A percentile compares a stretch with the other conserved stretches of the same genome.
These are phyloP conservation scores for Pterocles burchelli DNA, from an alignment of 2,113 vertebrate genomes.

Conservation along the genomic window DNA sequence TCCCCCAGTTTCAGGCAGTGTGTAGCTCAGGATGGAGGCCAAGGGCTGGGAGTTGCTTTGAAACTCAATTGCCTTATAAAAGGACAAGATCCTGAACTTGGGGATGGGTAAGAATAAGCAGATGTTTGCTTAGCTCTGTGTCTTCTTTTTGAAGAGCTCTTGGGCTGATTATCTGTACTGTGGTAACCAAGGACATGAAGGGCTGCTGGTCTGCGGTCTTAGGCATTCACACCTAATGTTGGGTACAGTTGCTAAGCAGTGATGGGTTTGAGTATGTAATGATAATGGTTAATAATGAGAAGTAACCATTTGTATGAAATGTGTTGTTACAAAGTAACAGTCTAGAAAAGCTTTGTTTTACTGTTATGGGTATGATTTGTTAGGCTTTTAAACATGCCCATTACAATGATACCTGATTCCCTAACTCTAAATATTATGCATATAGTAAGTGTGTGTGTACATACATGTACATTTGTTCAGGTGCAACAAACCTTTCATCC, in stretches of 20 bases:
- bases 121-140: background rate
- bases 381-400: background rate
- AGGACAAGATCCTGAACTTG: background rate
- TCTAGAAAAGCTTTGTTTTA: background rate
- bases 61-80: background rate
- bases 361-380: background rate
- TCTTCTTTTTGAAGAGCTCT: background rate
- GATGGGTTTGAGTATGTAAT: background rate
- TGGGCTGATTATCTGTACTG: background rate
- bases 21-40: background rate
- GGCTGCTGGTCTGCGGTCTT: background rate
- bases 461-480: background rate
- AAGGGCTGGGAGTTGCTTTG: background rate
- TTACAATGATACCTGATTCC: background rate
- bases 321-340: background rate
- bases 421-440: background rate
- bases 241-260: background rate
- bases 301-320: background rate
- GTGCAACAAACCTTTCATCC: background rate
- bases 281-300: background rate
- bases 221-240: background rate
- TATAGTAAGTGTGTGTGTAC: background rate
- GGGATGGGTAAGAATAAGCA: background rate
- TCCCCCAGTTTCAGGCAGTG: background rate
- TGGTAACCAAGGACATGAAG: rapidly evolving